phyloP scores from a whole-genome alignment of 1,140 invertebrate species.

The Lasioglossum albipes region DNA sequence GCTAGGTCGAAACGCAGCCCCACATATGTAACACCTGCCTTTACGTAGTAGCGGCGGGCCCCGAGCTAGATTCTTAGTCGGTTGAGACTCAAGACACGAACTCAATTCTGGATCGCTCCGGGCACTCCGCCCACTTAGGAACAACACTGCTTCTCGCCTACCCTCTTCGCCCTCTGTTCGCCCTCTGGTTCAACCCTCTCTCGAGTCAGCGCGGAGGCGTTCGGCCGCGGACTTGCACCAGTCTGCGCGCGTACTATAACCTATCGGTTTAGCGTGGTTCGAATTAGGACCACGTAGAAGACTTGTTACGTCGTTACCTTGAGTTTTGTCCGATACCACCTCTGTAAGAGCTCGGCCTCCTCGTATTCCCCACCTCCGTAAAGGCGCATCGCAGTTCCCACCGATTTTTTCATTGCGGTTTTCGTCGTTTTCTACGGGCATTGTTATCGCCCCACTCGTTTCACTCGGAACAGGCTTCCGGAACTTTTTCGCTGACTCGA shows the following conservation, averaged over 20 bases:
- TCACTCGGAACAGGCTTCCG: no score
- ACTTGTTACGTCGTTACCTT: constrained; percentile 68
- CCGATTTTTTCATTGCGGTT: neutral
- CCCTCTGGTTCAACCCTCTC: neutral
- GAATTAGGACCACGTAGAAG: constrained; percentile 71
- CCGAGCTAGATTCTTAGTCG: constrained; percentile 62
- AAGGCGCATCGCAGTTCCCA: neutral
- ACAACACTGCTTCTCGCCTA: constrained; percentile 57
- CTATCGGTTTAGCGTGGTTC: constrained; percentile 62
- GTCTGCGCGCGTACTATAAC: constrained; percentile 15
- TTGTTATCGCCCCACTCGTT: neutral
- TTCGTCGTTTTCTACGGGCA: neutral
- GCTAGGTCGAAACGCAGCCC: constrained; percentile 12
- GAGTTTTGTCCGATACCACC: constrained; percentile 15
- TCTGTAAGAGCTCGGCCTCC: neutral
- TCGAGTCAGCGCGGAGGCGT: neutral
- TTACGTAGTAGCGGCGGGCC: constrained; percentile 14
- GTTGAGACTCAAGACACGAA: constrained; percentile 73
- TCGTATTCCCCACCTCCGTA: no score
- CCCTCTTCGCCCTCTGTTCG: constrained; percentile 17
- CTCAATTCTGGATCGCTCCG: constrained; percentile 71
- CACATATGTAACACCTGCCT: constrained; percentile 36
- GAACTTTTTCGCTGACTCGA: constrained; percentile 26
- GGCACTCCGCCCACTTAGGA: constrained; percentile 62
- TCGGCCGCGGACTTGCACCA: neutral